Percentiles rank a stretch among this genome's conserved stretches.
phyloP scores from a whole-genome alignment of 1,140 invertebrate genomes.

The Heliconius hermathena region DNA sequence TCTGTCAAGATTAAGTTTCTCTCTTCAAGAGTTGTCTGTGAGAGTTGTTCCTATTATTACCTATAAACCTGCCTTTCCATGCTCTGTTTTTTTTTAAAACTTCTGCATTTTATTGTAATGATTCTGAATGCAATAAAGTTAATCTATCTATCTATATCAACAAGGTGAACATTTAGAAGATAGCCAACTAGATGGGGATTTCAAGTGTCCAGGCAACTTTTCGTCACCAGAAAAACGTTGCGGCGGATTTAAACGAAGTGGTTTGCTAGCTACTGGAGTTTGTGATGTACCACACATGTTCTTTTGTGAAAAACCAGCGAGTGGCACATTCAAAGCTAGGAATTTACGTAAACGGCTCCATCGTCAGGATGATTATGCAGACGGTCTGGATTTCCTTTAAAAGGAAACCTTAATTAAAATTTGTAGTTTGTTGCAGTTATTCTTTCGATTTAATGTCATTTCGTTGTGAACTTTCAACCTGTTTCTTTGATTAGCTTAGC shows the following conservation, averaged over 20 bases:
- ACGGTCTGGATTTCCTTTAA: neutral
- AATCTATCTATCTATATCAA: neutral
- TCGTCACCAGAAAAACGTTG: conserved; percentile 51
- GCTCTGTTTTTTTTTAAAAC: neutral
- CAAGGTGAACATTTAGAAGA: conserved; percentile 50
- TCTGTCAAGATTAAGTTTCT: no score
- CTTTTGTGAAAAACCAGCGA: conserved; percentile 62
- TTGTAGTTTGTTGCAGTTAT: neutral
- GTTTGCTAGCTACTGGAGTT: conserved; percentile 49
- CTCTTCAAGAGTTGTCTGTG: no score
- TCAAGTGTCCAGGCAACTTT: conserved; percentile 51
- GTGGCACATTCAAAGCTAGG: conserved; percentile 33
- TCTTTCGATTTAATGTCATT: neutral
- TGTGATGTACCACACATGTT: conserved; percentile 57
- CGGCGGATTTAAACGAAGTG: conserved; percentile 57
- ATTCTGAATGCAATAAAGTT: neutral
- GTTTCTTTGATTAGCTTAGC: no score
- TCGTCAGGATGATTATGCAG: neutral
- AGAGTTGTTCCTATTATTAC: no score
- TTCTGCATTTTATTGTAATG: neutral
- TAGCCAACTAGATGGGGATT: conserved; percentile 51
- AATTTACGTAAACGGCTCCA: neutral
- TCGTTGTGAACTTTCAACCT: no score
- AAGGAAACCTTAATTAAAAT: neutral
- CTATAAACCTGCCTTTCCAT: no score